A percentile compares a stretch with the other conserved stretches of the same genome.
phyloP scores from a whole-genome alignment of 1,140 invertebrate species.

The Galleria mellonella region DNA sequence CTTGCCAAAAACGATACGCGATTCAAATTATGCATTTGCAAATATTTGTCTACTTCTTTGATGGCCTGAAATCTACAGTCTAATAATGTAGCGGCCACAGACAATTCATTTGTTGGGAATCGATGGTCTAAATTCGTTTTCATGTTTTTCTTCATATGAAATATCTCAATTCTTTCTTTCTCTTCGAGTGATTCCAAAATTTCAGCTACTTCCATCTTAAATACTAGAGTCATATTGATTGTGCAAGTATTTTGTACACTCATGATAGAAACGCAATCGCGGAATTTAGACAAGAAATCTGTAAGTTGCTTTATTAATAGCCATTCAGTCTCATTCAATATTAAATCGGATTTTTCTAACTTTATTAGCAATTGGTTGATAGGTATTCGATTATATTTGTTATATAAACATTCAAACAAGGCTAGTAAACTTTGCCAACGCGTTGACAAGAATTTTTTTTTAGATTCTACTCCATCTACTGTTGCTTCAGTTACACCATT shows the following conservation, averaged over 20 bases:
- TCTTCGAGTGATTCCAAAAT: background rate
- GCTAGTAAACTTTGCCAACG: slow-evolving; percentile 6
- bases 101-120: background rate
- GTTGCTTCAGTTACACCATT: too few species aligned
- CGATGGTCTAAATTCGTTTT: background rate
- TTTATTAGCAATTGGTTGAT: slow-evolving; percentile 9
- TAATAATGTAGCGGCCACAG: background rate
- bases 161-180: background rate
- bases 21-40: background rate
- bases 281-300: slow-evolving; percentile 11
- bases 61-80: background rate
- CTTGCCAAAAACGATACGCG: background rate
- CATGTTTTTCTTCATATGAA: background rate
- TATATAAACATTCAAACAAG: background rate
- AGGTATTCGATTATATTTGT: background rate
- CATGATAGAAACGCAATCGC: slow-evolving; percentile 6
- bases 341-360: slow-evolving; percentile 2
- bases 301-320: slow-evolving; percentile 8
- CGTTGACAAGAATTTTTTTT: background rate
- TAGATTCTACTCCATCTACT: too few species aligned
- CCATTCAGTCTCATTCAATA: slow-evolving; percentile 8
- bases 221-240: slow-evolving; percentile 11
- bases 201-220: background rate
- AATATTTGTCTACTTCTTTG: background rate
- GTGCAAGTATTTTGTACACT: slow-evolving; percentile 4